A percentile compares a stretch with the other conserved stretches of the same genome.
Evolutionary conservation across 1,140 invertebrate genomes (phyloP).

Genomic region (Rhopalosiphum padi): DNA sequence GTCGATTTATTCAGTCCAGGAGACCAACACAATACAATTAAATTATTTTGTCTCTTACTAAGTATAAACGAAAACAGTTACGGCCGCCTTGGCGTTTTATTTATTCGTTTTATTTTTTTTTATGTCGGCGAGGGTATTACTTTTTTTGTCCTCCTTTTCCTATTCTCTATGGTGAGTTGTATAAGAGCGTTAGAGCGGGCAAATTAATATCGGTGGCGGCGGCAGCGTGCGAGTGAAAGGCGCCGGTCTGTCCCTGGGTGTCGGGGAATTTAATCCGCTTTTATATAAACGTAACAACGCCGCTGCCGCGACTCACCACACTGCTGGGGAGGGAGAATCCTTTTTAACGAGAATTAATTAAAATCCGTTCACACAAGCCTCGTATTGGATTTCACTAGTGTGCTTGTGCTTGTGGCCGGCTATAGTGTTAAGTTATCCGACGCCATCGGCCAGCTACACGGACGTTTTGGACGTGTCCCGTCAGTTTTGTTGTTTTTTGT

Average conservation of each 20-base stretch:
- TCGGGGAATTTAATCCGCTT: slow-evolving; percentile 54
- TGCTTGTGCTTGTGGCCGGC: neutral
- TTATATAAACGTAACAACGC: slow-evolving; percentile 56
- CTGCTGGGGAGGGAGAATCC: neutral
- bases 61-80: slow-evolving; percentile 49
- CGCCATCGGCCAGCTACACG: neutral
- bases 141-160: slow-evolving; percentile 37
- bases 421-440: slow-evolving; percentile 36
- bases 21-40: slow-evolving; percentile 36
- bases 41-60: slow-evolving; percentile 30
- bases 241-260: slow-evolving; percentile 40
- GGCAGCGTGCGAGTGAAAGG: slow-evolving; percentile 43
- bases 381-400: slow-evolving; percentile 24
- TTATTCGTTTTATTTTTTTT: slow-evolving; percentile 17
- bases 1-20: slow-evolving; percentile 41
- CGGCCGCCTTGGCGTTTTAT: neutral
- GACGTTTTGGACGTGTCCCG: neutral
- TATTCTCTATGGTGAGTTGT: slow-evolving; percentile 1
- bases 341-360: slow-evolving; percentile 56
- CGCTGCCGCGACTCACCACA: neutral
- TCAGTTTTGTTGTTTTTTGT: slow-evolving; percentile 32
- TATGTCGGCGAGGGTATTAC: slow-evolving; percentile 16
- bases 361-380: slow-evolving; percentile 32
- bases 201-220: slow-evolving; percentile 52
- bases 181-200: slow-evolving; percentile 23